A percentile compares a stretch with the other conserved stretches of the same genome.
These are phyloP conservation scores for Telenomus remus DNA, from an alignment of 1,140 invertebrate genomes.

Conservation along the genomic window DNA sequence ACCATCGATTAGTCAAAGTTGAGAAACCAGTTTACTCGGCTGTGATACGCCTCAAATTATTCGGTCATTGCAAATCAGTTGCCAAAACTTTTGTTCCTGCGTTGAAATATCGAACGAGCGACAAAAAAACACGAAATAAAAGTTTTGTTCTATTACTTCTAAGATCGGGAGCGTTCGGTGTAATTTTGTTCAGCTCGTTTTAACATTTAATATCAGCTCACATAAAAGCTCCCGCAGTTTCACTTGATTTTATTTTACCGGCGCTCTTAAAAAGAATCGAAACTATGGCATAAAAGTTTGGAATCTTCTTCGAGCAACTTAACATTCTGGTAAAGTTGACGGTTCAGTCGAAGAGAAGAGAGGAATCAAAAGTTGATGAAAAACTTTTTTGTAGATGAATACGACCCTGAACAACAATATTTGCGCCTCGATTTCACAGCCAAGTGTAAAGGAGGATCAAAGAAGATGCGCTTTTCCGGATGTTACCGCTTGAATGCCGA, in stretches of 20 bases:
- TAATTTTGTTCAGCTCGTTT: background rate
- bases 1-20: constrained; percentile 54
- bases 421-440: constrained; percentile 21
- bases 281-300: background rate
- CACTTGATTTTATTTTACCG: constrained; percentile 2
- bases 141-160: too few species aligned
- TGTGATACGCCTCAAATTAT: constrained; percentile 45
- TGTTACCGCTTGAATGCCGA: constrained; percentile 16
- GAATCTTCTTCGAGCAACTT: constrained; percentile 8
- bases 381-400: constrained; percentile 2
- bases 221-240: background rate
- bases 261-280: constrained; percentile 1
- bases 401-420: constrained; percentile 10
- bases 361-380: constrained; percentile 5
- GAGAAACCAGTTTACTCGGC: constrained; percentile 44
- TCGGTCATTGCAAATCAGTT: constrained; percentile 42
- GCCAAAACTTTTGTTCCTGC: background rate
- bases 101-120: background rate
- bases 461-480: constrained; percentile 27
- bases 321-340: constrained; percentile 2
- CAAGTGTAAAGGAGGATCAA: constrained; percentile 11
- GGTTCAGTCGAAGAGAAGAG: background rate
- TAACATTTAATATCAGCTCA: background rate
- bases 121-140: background rate
- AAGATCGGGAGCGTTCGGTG: too few species aligned